Evolutionary conservation across 2,888 invertebrate species (phyloP), one percentile per base, ranked within the genome.

Genomic region (Zygothrica quintamaculata): DNA sequence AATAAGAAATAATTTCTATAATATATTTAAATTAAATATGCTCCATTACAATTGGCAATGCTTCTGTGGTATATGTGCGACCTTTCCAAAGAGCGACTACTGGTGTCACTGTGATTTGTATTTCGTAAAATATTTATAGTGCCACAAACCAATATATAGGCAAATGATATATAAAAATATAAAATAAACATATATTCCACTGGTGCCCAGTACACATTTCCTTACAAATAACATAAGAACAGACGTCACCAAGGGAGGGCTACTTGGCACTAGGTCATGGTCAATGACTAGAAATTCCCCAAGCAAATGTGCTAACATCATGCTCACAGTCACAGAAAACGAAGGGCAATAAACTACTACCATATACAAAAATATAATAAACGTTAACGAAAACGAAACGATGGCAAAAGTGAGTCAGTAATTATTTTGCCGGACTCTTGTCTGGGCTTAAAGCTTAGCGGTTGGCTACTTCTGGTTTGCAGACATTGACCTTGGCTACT

Each of bases 331-430:
- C 43, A 52, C 53, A 37, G 44, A 53, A 66, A 76, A 57, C 82
- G 85, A 87, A 84, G 82, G 82, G 85, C 87, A 87, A 82, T 75
- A 81, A 82, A 87, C 87, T 73, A 59, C 66, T 3, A 52, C 31
- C 51, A 57, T 48, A 64, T 46, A 66, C 55, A 37, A 44, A 18
- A 55, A 57, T 48, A 64, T 46, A 66, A 59, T 43, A 44, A 18
- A 50, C 33, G 37, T n/a, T n/a, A n/a, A n/a, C n/a, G 60, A 55
- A 37, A 50, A 26, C 39, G 46, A 61, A 70, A 40, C 62, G 46
- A 59, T 61, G 47, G 60, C 62, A 58, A 77, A 69, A 86, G 77
- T 84, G 84, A 86, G 68, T 77, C 67, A 86, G 79, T 87, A 81
- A 87, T 84, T 84, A 77, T 65, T 53, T 50, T 43, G 58, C 64